A percentile compares a stretch with the other conserved stretches of the same genome.
Conservation (phyloP, 2,113 vertebrate species). For the Austrofundulus limnaeus region DNA sequence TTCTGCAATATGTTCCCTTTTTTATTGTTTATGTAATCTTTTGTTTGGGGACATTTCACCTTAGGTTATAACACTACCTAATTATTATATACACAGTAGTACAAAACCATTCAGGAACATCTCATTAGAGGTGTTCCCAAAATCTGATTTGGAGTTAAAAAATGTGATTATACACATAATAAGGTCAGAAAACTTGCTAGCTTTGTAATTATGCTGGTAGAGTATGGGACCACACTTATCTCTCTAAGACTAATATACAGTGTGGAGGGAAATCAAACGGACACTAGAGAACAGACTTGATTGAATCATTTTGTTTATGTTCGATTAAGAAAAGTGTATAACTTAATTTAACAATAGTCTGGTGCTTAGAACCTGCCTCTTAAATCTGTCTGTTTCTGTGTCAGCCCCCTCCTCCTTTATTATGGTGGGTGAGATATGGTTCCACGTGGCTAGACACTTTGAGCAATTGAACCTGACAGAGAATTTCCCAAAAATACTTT, state of each 20-base stretch:
- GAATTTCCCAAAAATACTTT: conserved; percentile 70
- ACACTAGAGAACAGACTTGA: conserved; percentile 4
- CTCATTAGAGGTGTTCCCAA: not conserved
- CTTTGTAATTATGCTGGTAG: not conserved
- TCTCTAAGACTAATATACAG: not conserved
- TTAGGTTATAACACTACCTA: not conserved
- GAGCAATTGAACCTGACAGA: conserved; percentile 70
- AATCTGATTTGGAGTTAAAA: not conserved
- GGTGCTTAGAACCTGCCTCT: conserved; percentile 29
- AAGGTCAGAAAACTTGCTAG: not conserved
- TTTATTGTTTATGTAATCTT: not conserved
- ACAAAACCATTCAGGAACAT: not conserved
- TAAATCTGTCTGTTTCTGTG: conserved; percentile 33
- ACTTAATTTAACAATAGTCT: conserved; percentile 17
- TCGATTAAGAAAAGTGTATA: conserved; percentile 2
- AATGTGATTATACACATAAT: not conserved
- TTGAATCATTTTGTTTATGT: conserved; percentile 9
- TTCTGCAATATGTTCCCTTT: not conserved
- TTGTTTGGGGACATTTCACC: not conserved
- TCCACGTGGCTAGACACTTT: conserved; percentile 58
- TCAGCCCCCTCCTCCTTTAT: conserved; percentile 47
- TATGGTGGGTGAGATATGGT: conserved; percentile 39
- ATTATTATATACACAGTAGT: not conserved
- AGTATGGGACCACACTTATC: not conserved
- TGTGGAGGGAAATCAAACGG: not conserved